A percentile compares a stretch with the other conserved stretches of the same genome.
Conservation (phyloP, 1,140 invertebrate species). For the Ectropis grisescens region DNA sequence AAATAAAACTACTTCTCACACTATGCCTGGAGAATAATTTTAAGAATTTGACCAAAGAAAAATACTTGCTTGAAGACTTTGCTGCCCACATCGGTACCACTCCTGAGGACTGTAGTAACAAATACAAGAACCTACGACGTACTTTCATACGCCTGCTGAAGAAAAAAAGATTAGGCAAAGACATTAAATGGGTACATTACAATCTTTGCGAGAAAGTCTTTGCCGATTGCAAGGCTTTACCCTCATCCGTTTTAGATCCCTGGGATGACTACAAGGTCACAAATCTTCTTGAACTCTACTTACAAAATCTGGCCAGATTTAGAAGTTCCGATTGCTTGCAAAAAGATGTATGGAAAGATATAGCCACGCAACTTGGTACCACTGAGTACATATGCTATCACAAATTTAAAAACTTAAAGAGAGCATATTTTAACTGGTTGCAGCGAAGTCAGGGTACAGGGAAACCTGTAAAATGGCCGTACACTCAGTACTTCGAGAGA, state of each 20-base stretch:
- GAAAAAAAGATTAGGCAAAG: conserved; percentile 46
- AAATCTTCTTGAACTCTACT: conserved; percentile 38
- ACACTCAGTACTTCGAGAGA: conserved; percentile 50
- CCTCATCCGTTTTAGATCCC: conserved; percentile 31
- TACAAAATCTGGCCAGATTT: conserved; percentile 50
- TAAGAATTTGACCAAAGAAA: conserved; percentile 31
- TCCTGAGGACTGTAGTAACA: conserved; percentile 44
- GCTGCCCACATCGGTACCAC: conserved; percentile 30
- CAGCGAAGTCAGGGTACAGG: conserved; percentile 35
- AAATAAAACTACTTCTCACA: conserved; percentile 40
- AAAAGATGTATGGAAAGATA: conserved; percentile 56
- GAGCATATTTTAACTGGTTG: conserved; percentile 54
- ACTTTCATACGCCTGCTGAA: conserved; percentile 50
- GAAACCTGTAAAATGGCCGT: conserved; percentile 53
- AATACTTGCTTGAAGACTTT: conserved; percentile 42
- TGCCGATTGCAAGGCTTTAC: conserved; percentile 41
- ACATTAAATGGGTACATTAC: conserved; percentile 55
- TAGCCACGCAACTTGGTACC: conserved; percentile 38
- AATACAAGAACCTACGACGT: conserved; percentile 44
- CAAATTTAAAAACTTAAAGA: conserved; percentile 58
- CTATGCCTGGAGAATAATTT: conserved; percentile 38
- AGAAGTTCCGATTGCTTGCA: conserved; percentile 31
- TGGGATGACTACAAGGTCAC: conserved; percentile 51
- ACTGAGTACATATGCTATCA: conserved; percentile 58
- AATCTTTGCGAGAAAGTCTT: conserved; percentile 50